A percentile compares a stretch with the other conserved stretches of the same genome.
phyloP scores from a whole-genome alignment of 1,140 invertebrate species.

The Arctopsyche grandis region DNA sequence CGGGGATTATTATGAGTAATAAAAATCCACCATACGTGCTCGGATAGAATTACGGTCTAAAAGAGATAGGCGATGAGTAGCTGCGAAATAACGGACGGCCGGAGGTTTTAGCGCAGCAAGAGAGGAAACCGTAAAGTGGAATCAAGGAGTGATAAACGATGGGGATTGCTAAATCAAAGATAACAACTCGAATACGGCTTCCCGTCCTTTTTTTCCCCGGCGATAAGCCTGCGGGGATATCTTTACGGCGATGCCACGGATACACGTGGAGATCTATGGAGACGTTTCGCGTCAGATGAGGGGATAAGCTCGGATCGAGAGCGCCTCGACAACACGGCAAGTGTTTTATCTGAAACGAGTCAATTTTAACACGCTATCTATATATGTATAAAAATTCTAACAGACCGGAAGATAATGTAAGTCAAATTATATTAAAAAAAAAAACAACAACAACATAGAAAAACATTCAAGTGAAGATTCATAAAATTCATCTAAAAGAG shows the following conservation, averaged over 20 bases:
- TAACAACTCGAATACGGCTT: constrained; percentile 50
- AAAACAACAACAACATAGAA: too few relatives aligned
- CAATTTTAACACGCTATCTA: too few relatives aligned
- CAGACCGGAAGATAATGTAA: too few relatives aligned
- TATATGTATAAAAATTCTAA: too few relatives aligned
- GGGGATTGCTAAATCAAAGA: constrained; percentile 55
- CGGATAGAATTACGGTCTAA: too few relatives aligned
- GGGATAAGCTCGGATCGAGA: constrained; percentile 17
- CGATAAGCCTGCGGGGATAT: constrained; percentile 39
- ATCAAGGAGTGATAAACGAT: constrained; percentile 54
- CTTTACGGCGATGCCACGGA: constrained; percentile 30
- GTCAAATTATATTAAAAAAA: too few relatives aligned
- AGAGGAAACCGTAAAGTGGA: constrained; percentile 53
- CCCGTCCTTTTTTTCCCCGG: constrained; percentile 29
- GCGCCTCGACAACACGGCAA: background rate
- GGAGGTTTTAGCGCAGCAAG: constrained; percentile 48
- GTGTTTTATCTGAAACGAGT: constrained; percentile 8
- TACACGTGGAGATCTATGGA: constrained; percentile 34
- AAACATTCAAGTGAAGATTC: too few relatives aligned
- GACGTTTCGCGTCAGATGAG: constrained; percentile 14
- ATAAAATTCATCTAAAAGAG: too few relatives aligned
- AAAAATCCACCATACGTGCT: background rate
- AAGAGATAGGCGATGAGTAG: background rate
- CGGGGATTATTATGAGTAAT: background rate
- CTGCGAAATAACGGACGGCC: constrained; percentile 48